Evolutionary conservation across 2,797 vertebrate species (phyloP).

Genomic region (Naso thynnoides): DNA sequence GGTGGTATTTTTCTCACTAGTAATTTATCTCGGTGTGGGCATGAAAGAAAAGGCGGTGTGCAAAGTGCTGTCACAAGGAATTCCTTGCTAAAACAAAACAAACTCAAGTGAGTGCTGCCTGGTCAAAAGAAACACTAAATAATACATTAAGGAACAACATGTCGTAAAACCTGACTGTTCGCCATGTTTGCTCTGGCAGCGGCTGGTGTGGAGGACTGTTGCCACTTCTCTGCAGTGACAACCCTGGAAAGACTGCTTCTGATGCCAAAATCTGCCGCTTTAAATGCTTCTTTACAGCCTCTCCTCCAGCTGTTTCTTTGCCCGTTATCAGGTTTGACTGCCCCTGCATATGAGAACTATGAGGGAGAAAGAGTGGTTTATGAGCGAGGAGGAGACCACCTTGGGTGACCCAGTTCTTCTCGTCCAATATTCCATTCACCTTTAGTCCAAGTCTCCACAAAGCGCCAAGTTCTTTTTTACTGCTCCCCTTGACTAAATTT

Average conservation of each 20-base stretch:
- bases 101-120: constrained; percentile 57
- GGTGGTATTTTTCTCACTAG: constrained; percentile 52
- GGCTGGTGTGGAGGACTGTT: constrained; percentile 21
- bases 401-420: constrained; percentile 43
- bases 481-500: constrained; percentile 26
- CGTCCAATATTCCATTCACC: constrained; percentile 62
- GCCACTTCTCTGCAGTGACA: constrained; percentile 44
- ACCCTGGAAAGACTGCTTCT: constrained; percentile 37
- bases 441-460: constrained; percentile 43
- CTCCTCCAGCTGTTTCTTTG: constrained; percentile 27
- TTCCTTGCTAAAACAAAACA: constrained; percentile 72
- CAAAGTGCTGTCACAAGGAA: constrained; percentile 68
- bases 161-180: constrained; percentile 64
- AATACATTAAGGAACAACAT: constrained; percentile 66
- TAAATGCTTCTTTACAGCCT: constrained; percentile 34
- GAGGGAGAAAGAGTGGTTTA: constrained; percentile 45
- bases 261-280: constrained; percentile 30
- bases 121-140: constrained; percentile 63
- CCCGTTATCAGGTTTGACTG: constrained; percentile 51
- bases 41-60: constrained; percentile 65
- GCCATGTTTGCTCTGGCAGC: constrained; percentile 61
- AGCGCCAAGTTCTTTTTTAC: constrained; percentile 39
- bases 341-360: constrained; percentile 24
- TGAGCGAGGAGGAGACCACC: constrained; percentile 52
- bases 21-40: constrained; percentile 67